A percentile compares a stretch with the other conserved stretches of the same genome.
phyloP scores from a whole-genome alignment of 1,140 invertebrate genomes.

The Cyphomyrmex costatus region DNA sequence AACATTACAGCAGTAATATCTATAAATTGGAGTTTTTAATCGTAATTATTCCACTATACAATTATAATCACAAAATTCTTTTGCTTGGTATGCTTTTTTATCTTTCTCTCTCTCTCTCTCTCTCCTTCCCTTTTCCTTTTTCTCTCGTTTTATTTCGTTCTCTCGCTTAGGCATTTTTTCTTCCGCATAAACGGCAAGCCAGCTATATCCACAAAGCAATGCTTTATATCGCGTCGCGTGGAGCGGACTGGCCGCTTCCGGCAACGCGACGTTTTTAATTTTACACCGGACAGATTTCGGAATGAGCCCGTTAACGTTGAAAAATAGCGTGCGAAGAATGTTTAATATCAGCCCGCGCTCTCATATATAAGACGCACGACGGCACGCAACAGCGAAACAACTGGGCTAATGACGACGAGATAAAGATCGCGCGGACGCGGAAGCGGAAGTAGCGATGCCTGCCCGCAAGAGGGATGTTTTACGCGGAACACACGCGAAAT shows the following conservation, averaged over 20 bases:
- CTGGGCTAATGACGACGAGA: constrained; percentile 3
- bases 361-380: not conserved
- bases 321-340: not conserved
- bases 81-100: not conserved
- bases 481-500: constrained; percentile 14
- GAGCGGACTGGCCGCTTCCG: constrained; percentile 9
- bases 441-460: not conserved
- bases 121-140: not conserved
- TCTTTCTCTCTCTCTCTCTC: not conserved
- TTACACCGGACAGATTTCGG: constrained; percentile 45
- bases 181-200: constrained; percentile 4
- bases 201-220: not conserved
- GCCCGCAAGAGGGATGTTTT: not conserved
- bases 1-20: no score
- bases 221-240: constrained; percentile 19
- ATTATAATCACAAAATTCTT: no score
- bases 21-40: no score
- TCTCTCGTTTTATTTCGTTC: not conserved
- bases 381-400: not conserved
- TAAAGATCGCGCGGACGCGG: not conserved
- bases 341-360: not conserved
- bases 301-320: constrained; percentile 12
- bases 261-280: constrained; percentile 45
- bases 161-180: constrained; percentile 2
- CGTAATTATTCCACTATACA: no score